A percentile compares a stretch with the other conserved stretches of the same genome.
phyloP scores from a whole-genome alignment of 2,113 vertebrate species.

The Accipiter cooperii region DNA sequence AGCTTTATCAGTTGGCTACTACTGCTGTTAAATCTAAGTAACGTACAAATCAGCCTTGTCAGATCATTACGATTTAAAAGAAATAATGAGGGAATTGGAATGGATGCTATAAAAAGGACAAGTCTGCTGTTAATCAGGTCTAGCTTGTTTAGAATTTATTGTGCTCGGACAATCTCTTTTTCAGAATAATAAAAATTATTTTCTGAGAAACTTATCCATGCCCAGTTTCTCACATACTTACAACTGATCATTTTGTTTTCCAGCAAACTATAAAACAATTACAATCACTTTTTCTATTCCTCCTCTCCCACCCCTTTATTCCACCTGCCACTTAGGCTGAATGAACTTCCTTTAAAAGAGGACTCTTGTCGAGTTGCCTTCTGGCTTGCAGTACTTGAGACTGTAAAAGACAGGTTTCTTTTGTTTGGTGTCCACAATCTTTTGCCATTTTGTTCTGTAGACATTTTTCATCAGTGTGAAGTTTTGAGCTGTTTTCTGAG shows the following conservation, averaged over 20 bases:
- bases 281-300: neutral
- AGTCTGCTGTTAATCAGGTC: neutral
- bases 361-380: neutral
- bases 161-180: neutral
- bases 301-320: neutral
- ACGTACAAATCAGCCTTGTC: neutral
- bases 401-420: neutral
- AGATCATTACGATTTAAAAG: neutral
- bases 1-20: conserved; percentile 5
- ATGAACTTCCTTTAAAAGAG: neutral
- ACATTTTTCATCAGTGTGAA: neutral
- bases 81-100: neutral
- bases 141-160: neutral
- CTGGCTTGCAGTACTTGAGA: neutral
- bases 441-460: neutral
- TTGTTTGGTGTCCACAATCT: neutral
- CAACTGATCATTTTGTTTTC: neutral
- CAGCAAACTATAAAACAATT: neutral
- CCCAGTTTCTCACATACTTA: neutral
- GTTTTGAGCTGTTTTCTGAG: neutral
- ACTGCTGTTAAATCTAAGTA: neutral
- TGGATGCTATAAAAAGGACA: neutral
- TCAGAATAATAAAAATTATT: neutral
- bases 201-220: neutral
- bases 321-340: neutral